Base-by-base conservation (phyloP, 2,888 invertebrate genomes). In the Ichneumon xanthorius region DNA sequence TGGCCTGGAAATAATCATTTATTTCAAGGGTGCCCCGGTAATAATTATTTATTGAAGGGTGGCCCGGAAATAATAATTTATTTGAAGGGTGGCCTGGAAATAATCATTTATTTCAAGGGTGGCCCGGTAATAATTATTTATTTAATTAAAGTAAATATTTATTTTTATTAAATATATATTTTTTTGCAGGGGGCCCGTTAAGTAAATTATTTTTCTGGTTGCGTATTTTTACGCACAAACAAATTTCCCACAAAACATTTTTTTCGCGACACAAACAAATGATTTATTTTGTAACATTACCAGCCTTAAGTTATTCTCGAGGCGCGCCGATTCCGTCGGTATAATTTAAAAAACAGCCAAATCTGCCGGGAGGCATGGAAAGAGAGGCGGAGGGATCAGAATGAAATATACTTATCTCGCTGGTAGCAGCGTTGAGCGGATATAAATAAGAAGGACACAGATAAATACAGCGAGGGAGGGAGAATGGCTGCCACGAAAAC, bases 381-480 rank as follows among this genome's bases (percentile, higher is more conserved):
- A 68, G 22, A 5, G 48, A 33, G 48, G 16, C 45, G 45, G 48
- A 61, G 68, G 55, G 30, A 68, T 80, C 45, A 75, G 73, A 73
- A 75, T 48, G 48, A 68, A 58, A 58, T 80, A 75, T 75, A 75
- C 58, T 48, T 58, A 45, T 75, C 75, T 48, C 58, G 7, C 67
- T n/a, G 19, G 40, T 40, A 53, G 72, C 65, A 55, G 48, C 30
- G 48, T 80, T 33, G 80, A 48, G 72, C n/a, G 48, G 45, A 70
- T 50, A 70, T 67, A 53, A 76, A 84, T 80, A 84, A 80, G 50
- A 61, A 22, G 33, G 48, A 78, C 68, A 65, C 45, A 70, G 55
- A 68, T 63, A 67, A 26, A 72, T 53, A 30, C 33, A 65, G 65
- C 48, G 67, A 73, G 48, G 48, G 37, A 48, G 72, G 14, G 58